phyloP scores from a whole-genome alignment of 2,797 vertebrate species.

The Poecilia wingei region DNA sequence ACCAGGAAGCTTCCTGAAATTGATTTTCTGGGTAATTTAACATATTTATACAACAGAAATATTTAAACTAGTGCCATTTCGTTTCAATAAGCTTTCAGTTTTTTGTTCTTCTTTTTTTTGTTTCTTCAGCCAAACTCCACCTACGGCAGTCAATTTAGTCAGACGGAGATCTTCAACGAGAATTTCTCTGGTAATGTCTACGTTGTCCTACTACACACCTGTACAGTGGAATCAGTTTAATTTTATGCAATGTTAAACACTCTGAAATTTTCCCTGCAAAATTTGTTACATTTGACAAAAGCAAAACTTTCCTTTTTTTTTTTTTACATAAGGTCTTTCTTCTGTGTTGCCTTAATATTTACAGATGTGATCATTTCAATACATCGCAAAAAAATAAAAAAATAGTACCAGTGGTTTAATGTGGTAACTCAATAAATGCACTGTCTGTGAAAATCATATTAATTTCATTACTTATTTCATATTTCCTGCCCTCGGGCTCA shows the following conservation, averaged over 20 bases:
- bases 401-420: not conserved
- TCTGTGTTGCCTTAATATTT: not conserved
- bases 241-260: not conserved
- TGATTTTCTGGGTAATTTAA: not conserved
- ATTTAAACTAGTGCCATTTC: not conserved
- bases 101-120: constrained; percentile 1
- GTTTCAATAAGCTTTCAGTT: not conserved
- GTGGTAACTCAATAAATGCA: not conserved
- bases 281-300: not conserved
- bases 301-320: not conserved
- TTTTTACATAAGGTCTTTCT: not conserved
- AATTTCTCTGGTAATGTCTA: constrained; percentile 89
- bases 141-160: constrained; percentile 87
- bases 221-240: too few species aligned
- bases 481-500: not conserved
- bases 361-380: not conserved
- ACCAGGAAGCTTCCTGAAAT: not conserved
- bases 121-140: constrained; percentile 86
- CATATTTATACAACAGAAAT: not conserved
- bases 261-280: constrained; percentile 3
- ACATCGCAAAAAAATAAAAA: not conserved
- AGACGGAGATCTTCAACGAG: constrained; percentile 92
- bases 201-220: not conserved
- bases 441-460: not conserved
- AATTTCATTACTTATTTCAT: not conserved